Percentiles rank a stretch among this genome's conserved stretches.
Conservation (phyloP, 2,888 invertebrate species). For the Meloe dianella region DNA sequence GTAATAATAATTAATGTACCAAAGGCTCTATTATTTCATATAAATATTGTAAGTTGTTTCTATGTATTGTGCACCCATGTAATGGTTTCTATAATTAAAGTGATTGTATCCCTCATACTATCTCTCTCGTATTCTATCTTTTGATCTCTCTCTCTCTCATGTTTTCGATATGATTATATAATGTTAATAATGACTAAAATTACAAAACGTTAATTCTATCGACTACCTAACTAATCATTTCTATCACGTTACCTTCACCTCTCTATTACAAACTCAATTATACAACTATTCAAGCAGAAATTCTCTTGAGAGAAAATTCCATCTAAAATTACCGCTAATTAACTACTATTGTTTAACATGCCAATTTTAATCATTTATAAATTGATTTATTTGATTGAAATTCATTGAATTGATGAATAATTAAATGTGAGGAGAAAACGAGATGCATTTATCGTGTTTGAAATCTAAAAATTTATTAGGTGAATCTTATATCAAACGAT, state of each 20-base stretch:
- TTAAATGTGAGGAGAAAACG: too few species aligned
- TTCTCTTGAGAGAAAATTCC: background rate
- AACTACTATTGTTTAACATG: background rate
- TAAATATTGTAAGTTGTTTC: background rate
- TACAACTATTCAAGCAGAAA: conserved; percentile 2
- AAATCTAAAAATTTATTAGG: background rate
- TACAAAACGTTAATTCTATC: conserved; percentile 9
- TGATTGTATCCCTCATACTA: background rate
- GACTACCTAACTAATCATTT: conserved; percentile 2
- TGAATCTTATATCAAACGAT: background rate
- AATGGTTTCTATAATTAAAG: conserved; percentile 8
- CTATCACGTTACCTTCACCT: conserved; percentile 4
- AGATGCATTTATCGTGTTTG: too few species aligned
- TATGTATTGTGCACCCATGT: background rate
- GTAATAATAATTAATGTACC: too few species aligned
- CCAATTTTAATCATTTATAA: background rate
- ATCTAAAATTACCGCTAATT: background rate
- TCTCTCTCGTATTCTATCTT: too few species aligned
- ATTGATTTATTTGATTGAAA: background rate
- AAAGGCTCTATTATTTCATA: background rate
- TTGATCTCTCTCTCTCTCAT: background rate
- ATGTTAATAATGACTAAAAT: conserved; percentile 2
- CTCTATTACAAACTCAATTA: background rate
- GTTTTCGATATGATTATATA: background rate
- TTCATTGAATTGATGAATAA: background rate